phyloP scores from a whole-genome alignment of 2,113 vertebrate genomes.

The Vimba vimba region DNA sequence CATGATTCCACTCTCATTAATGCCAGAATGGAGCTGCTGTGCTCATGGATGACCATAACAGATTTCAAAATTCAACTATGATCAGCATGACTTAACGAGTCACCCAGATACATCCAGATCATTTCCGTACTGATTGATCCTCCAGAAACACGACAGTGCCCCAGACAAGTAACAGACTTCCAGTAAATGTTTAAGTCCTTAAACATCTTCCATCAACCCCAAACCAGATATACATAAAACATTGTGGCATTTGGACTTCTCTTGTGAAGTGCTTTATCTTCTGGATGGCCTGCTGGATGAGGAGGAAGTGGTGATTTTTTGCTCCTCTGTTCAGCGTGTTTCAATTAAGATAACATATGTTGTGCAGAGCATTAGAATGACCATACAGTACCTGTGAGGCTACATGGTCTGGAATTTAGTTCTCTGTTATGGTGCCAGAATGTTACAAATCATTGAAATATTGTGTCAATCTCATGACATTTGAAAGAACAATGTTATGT shows the following conservation, averaged over 20 bases:
- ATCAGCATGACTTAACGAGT: slow-evolving; percentile 40
- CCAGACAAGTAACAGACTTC: slow-evolving; percentile 33
- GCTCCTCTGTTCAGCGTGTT: not conserved
- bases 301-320: slow-evolving; percentile 7
- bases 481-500: not conserved
- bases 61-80: not conserved
- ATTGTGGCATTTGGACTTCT: not conserved
- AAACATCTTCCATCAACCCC: slow-evolving; percentile 21
- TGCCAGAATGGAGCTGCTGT: too few relatives aligned
- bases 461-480: not conserved
- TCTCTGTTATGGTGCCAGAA: not conserved
- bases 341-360: not conserved
- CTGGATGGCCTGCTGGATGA: not conserved
- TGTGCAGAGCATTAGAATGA: not conserved
- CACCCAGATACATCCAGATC: slow-evolving; percentile 40
- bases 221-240: slow-evolving; percentile 35
- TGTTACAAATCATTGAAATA: not conserved
- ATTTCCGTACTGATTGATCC: not conserved
- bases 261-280: slow-evolving; percentile 23
- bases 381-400: not conserved
- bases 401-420: not conserved
- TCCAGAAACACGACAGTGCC: slow-evolving; percentile 27
- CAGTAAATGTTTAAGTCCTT: slow-evolving; percentile 36
- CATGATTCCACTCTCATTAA: too few relatives aligned
- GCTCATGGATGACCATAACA: not conserved